Evolutionary conservation across 1,140 invertebrate genomes (phyloP).

Genomic region (Drepana arcuata): DNA sequence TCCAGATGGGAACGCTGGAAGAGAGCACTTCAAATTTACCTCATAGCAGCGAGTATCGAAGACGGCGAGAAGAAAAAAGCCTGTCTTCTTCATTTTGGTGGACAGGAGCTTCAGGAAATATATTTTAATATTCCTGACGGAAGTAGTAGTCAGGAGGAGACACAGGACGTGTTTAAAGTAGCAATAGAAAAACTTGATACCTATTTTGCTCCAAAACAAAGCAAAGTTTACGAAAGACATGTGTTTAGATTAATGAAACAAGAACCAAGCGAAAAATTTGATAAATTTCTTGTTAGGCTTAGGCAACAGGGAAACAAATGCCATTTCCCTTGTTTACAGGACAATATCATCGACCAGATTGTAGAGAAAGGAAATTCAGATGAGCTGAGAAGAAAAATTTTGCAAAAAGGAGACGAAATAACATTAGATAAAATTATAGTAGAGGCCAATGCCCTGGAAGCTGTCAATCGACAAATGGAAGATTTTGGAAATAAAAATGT

Average conservation of each 20-base stretch:
- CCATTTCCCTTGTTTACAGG: slow-evolving; percentile 11
- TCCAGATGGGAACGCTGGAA: neutral
- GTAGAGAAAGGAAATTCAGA: slow-evolving; percentile 9
- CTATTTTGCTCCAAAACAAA: slow-evolving; percentile 21
- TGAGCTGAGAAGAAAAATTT: slow-evolving; percentile 13
- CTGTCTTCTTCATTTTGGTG: neutral
- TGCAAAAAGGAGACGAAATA: slow-evolving; percentile 7
- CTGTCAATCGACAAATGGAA: slow-evolving; percentile 7
- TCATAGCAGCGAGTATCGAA: neutral
- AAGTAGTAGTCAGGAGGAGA: neutral
- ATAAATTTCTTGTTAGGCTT: slow-evolving; percentile 22
- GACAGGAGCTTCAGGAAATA: neutral
- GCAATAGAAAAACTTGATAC: slow-evolving; percentile 13
- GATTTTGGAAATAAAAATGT: slow-evolving; percentile 2
- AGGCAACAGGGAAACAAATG: slow-evolving; percentile 22
- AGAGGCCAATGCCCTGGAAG: slow-evolving; percentile 8
- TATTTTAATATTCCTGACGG: neutral
- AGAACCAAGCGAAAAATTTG: slow-evolving; percentile 20
- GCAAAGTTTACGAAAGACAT: slow-evolving; percentile 23
- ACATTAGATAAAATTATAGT: slow-evolving; percentile 11
- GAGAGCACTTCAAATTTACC: neutral
- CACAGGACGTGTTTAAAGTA: neutral
- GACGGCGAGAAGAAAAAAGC: neutral
- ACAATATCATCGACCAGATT: slow-evolving; percentile 17
- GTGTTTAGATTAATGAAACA: slow-evolving; percentile 23